Conservation (phyloP, 2,797 vertebrate species). For the Anomalospiza imberbis region DNA sequence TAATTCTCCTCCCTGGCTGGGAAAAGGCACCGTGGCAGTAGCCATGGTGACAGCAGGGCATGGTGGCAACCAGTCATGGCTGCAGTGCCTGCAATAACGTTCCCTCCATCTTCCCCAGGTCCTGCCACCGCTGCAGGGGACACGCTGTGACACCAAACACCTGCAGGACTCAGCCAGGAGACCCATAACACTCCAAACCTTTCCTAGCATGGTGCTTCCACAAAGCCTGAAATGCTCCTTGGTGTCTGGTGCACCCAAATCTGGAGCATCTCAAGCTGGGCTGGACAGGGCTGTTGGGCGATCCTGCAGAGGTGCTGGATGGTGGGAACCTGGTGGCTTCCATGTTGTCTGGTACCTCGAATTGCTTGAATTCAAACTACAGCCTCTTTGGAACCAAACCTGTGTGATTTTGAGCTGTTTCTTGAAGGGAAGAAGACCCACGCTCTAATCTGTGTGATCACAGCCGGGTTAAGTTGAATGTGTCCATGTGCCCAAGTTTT, state of each 20-base stretch:
- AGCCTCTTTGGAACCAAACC: background rate
- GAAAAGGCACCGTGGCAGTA: background rate
- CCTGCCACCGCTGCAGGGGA: background rate
- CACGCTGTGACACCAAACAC: background rate
- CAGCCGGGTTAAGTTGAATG: fast-evolving
- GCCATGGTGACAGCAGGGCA: background rate
- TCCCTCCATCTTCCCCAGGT: background rate
- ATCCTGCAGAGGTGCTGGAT: background rate
- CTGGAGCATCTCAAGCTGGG: background rate
- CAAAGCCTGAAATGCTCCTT: background rate
- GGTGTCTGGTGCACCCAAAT: background rate
- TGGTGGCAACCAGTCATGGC: background rate
- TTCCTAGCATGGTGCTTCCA: fast-evolving
- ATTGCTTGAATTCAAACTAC: background rate
- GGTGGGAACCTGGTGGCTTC: background rate
- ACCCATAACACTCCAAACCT: fast-evolving
- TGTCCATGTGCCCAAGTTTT: background rate
- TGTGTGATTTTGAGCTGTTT: background rate
- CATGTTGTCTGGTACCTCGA: background rate
- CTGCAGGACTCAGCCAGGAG: fast-evolving
- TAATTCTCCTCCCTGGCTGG: background rate
- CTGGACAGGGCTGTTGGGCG: background rate
- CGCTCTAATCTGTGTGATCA: constrained; percentile 1
- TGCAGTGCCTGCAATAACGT: fast-evolving
- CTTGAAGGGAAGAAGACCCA: background rate